Base-by-base conservation (phyloP, 2,113 vertebrate species). In the Apistogramma diplotaenia region DNA sequence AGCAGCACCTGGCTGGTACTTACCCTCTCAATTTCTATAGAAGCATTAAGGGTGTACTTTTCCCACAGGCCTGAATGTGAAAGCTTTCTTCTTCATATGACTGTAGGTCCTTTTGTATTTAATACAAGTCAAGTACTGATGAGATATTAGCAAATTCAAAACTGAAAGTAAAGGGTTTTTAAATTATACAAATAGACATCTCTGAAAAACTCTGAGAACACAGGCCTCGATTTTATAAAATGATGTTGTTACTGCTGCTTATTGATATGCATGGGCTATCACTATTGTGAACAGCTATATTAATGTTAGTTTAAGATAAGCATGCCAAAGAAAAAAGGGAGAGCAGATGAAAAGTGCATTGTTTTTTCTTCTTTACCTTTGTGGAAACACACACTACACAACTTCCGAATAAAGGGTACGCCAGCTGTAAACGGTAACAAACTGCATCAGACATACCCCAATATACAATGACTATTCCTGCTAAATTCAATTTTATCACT, bases 141-240 rank as follows among this genome's bases (percentile, higher is more conserved):
- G 33, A 83, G 13, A 57, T 51, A 58, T 13, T 4, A 55, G 55
- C n/a, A 76, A 54, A 78, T 76, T 83, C 65, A 77, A 27, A 60
- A 82, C 11, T 73, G 56, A 72, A 43, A 76, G 33, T 33, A 43
- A 71, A 40, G 3, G 27, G 27, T 65, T 49, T 19, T 1, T 11
- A 43, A 43, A 43, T 85, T 67, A 79, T 15, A 18, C 19, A 43
- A 61, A 74, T 35, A 10, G 82, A 82, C 78, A 54, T 67, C 37
- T 67, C 21, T 46, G 74, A 82, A 35, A 40, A 71, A 65, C 51
- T 40, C 18, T 55, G 57, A 65, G 31, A 79, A 61, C 9, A 74
- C 25, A 54, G 15, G 21, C 19, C 27, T 62, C 40, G 10, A 46
- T 51, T 10, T 49, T 21, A 10, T 40, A 46, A 81, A 60, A 71